phyloP scores from a whole-genome alignment of 2,113 vertebrate genomes.

The Gracilinanus agilis region DNA sequence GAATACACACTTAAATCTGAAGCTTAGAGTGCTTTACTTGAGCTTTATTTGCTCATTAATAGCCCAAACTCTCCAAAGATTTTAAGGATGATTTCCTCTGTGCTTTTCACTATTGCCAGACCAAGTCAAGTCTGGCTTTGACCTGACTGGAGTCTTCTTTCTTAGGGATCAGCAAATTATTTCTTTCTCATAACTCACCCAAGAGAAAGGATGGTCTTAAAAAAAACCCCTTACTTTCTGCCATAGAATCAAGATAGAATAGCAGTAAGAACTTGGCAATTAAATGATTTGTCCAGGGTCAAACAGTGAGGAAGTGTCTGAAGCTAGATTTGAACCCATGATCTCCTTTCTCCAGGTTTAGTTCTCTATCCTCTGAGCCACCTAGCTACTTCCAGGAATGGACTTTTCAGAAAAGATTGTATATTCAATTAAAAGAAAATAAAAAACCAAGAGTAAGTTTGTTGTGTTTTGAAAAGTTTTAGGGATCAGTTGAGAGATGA shows the following conservation, averaged over 20 bases:
- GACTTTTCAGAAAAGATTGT: background rate
- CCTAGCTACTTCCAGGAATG: too few relatives aligned
- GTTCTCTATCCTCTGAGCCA: too few relatives aligned
- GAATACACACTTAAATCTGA: background rate
- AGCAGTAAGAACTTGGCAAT: too few relatives aligned
- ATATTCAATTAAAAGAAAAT: background rate
- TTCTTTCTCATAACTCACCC: background rate
- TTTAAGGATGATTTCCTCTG: background rate
- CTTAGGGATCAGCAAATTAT: background rate
- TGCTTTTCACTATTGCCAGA: background rate
- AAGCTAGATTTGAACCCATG: too few relatives aligned
- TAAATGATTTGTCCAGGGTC: too few relatives aligned
- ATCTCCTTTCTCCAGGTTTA: too few relatives aligned
- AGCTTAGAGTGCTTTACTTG: background rate
- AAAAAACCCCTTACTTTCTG: too few relatives aligned
- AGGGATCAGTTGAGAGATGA: background rate
- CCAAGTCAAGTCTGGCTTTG: background rate
- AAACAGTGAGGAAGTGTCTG: too few relatives aligned
- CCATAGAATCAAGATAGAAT: too few relatives aligned
- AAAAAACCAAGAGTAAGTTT: background rate
- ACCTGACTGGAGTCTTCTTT: background rate
- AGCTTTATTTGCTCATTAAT: background rate
- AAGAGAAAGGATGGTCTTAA: background rate
- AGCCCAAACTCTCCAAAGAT: background rate
- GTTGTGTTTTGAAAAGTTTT: background rate